Base-by-base conservation (phyloP, 2,113 vertebrate genomes). In the Sinocyclocheilus anshuiensis region DNA sequence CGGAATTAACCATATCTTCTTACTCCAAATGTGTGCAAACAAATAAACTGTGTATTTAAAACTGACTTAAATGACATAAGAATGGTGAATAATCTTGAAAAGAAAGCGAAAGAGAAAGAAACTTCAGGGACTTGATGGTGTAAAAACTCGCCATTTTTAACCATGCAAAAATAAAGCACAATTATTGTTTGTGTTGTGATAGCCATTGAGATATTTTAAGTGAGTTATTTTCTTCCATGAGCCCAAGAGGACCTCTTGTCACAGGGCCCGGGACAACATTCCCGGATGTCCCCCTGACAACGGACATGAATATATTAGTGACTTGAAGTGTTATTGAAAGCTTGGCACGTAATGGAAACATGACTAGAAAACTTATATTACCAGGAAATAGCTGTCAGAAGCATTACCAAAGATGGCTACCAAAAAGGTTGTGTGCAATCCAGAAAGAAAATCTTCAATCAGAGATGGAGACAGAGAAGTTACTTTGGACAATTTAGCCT, bases 231-330 rank as follows among this genome's bases (percentile, higher is more conserved):
- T 48, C 42, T 26, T 75, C 11, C 5, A 42, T 15, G 11, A 15
- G 71, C 22, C 11, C 20, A 75, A n/a, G 36, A 12, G 20, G 16
- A 4, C 9, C 8, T 20, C 69, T 22, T 72, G 18, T 24, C 22
- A 24, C 42, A 75, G 22, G 42, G 72, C 42, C 39, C 42, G 12
- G 72, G 72, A 76, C 42, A 76, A 24, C 74, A 76, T 76, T 76
- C n/a, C 42, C 74, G 1, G 6, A 76, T 76, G 42, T 48, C n/a
- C 39, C 22, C n/a, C 72, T 50, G 74, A 76, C 74, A 76, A 76
- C 74, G 1, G 12, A 15, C 39, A 24, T 76, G 39, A 76, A 48
- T 76, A 48, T 48, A 76, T 76, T 76, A 76, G 42, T 76, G 42
- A 50, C 24, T 26, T 48, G 6, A 48, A 76, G 1, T 15, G 39